A percentile compares a stretch with the other conserved stretches of the same genome.
These are phyloP conservation scores for Pseudomyrmex sp. DNA, from an alignment of 1,140 invertebrate genomes.

Conservation along the genomic window DNA sequence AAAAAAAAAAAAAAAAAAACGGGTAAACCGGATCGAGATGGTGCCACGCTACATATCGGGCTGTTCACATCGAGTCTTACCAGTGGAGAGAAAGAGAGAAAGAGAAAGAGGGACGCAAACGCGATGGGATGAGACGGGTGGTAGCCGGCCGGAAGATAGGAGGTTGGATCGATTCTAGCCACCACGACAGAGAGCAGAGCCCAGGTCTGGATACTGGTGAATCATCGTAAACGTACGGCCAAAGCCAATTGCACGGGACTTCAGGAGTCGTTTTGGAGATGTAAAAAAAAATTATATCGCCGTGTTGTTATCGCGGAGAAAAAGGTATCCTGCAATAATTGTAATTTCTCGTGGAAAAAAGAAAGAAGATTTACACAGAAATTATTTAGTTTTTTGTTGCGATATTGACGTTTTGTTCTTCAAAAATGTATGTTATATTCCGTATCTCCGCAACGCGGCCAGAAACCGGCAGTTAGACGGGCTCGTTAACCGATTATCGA, in stretches of 20 bases:
- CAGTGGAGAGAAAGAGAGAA: neutral
- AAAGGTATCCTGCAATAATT: too few relatives aligned
- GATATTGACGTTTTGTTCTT: too few relatives aligned
- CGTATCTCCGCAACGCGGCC: too few relatives aligned
- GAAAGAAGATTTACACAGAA: too few relatives aligned
- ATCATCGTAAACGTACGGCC: neutral
- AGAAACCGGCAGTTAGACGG: too few relatives aligned
- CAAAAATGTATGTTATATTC: too few relatives aligned
- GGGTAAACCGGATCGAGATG: slow-evolving; percentile 41
- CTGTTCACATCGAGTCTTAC: slow-evolving; percentile 36
- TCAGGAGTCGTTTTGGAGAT: neutral
- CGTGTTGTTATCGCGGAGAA: neutral
- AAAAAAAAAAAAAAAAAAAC: neutral
- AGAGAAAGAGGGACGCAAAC: slow-evolving; percentile 1
- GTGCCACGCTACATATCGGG: slow-evolving; percentile 30
- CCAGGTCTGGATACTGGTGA: slow-evolving; percentile 40
- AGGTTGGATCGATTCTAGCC: slow-evolving; percentile 60
- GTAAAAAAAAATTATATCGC: slow-evolving; percentile 6
- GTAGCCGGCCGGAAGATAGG: slow-evolving; percentile 55
- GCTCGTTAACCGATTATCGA: slow-evolving; percentile 21
- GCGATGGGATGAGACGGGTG: neutral
- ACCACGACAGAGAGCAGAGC: slow-evolving; percentile 45
- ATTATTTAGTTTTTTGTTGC: too few relatives aligned
- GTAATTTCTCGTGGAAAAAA: too few relatives aligned
- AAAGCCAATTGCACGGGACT: slow-evolving; percentile 23